Base-by-base conservation (phyloP, 2,888 invertebrate species). In the Acleris literana region DNA sequence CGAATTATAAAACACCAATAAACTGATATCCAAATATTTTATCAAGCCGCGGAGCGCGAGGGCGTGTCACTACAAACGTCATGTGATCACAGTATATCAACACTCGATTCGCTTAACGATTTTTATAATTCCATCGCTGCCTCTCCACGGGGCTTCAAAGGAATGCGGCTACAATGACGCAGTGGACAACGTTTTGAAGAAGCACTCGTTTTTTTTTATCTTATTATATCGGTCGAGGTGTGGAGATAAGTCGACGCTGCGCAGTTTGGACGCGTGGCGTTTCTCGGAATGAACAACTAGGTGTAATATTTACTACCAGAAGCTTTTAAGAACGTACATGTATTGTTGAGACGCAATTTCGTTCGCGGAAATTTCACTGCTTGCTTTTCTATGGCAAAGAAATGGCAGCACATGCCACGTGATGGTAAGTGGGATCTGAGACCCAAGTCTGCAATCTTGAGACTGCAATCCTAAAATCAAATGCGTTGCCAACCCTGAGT, bases 211-310 rank as follows among this genome's bases (percentile, higher is more conserved):
- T 76, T 82, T n/a, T 77, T 85, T 85, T 85, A 85, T 86, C 85
- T 86, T 88, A 85, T 84, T 84, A 82, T 85, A 88, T 88, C 83
- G 80, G 79, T 77, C 78, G 79, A 79, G 84, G 81, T 81, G 83
- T 81, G 82, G 79, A 84, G 87, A 88, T 88, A 88, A 83, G 81
- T 76, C 71, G 81, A 78, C 81, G 85, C 87, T 90, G 87, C 91
- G 90, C 85, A 90, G 81, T 90, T 85, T 74, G 71, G 69, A 81
- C 80, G 75, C 77, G 81, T 78, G 75, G 69, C 71, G 71, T 61
- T 84, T 84, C 79, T 74, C 69, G 76, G 77, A 84, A 81, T 71
- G 57, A 64, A 64, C 62, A 53, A 25, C 52, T 62, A 66, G 61
- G 56, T 66, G 62, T 66, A 66, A 57, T 60, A 60, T 65, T 59